Evolutionary conservation across 2,888 invertebrate species (phyloP), one percentile per base, ranked within the genome.

Genomic region (Tinea trinotella): DNA sequence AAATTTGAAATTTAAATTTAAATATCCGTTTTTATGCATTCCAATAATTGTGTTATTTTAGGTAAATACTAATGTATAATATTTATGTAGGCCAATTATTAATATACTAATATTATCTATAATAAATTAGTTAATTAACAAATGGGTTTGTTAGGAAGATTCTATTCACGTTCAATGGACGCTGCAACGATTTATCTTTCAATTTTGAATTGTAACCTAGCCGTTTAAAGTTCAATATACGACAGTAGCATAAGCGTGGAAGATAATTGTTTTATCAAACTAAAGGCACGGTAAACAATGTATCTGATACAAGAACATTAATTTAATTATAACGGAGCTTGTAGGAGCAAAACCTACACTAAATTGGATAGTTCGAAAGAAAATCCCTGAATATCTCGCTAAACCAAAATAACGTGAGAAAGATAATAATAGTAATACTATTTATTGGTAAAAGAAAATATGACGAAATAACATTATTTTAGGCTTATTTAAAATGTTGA

Each of bases 261-360:
- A 40, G 40, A 15, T 40, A 40, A 40, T 40, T 40, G 40, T 40
- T 40, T 40, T 40, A 40, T 40, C 40, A 40, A 40, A 40, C 40
- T 40, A 13, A 35, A 35, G 35, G 4, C 4, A 40, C n/a, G 40
- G 15, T 40, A 15, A 15, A 40, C 40, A 40, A 15, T 40, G 40
- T 40, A 40, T 15, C 40, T 40, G 40, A 40, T 40, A 40, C 40
- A 40, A 40, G 40, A 40, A 13, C 40, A 40, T 40, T 40, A 40
- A 40, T 40, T 40, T 40, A 40, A 40, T 40, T 40, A 40, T 40
- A 40, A 40, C 40, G 40, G 5, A 40, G 40, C 13, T 40, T 40
- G 40, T 12, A 40, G 40, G 40, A 40, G 40, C 13, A 12, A 40
- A 3, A 15, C 7, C 40, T 40, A 40, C 40, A 6, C 40, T 40